Base-by-base conservation (phyloP, 2,797 vertebrate genomes). In the Liasis olivaceus region DNA sequence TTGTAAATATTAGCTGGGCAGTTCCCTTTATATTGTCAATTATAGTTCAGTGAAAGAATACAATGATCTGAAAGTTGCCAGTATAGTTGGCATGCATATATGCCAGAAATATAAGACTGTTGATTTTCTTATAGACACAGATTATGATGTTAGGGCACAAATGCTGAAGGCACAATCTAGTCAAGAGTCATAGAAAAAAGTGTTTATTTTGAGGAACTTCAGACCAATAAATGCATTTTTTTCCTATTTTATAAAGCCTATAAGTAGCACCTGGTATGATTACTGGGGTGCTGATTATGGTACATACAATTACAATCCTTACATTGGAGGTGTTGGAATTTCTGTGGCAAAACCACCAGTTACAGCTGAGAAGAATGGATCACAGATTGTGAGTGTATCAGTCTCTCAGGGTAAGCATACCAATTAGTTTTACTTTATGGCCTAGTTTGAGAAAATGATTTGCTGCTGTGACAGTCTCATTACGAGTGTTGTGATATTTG, bases 191-290 rank as follows among this genome's bases (percentile, higher is more conserved):
- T 3, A 0, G 31, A 1, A 22, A 24, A 36, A 24, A 3, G 9
- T 81, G 47, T 81, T 81, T 81, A 81, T 81, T 1, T 69, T 58
- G 17, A 4, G 1, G 58, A 60, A 28, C 92, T 17, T 91, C 2
- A 94, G 88, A 72, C 42, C 0, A 72, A 13, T 81, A 94, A 81
- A 31, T 89, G 24, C 42, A 72, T 56, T 3, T 91, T 93, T 85
- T 91, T 93, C 81, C 59, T 63, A 0, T 94, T 97, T 93, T 42
- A 20, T 95, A 96, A 97, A 99, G 99, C 99, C 99, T 85, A 99
- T 99, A 97, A 99, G 99, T 98, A 99, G 99, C 97, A 99, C 99
- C 6, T 99, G 99, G 99, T 99, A 99, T 7, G 99, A 99, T 97
- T 99, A 99, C 96, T 99, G 99, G 99, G 99, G 99, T 69, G 98